phyloP scores from a whole-genome alignment of 2,113 vertebrate genomes.

The Percina caprodes region DNA sequence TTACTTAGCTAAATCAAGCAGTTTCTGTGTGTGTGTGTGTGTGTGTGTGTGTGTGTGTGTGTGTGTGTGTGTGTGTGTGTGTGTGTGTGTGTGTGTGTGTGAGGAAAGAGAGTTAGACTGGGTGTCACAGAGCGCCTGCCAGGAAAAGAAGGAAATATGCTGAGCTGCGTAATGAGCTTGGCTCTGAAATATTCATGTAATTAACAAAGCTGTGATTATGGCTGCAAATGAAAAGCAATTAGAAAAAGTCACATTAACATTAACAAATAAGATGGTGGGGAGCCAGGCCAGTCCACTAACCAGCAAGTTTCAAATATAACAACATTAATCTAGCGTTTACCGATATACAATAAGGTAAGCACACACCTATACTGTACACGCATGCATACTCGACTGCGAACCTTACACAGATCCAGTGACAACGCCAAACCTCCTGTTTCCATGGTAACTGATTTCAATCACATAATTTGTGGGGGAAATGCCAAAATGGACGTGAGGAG shows the following conservation, averaged over 20 bases:
- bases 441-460: constrained; percentile 66
- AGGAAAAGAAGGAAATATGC: constrained; percentile 66
- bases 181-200: constrained; percentile 81
- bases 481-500: constrained; percentile 40
- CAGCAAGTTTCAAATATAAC: constrained; percentile 49
- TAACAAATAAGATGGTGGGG: constrained; percentile 70
- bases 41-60: constrained; percentile 13
- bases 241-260: constrained; percentile 77
- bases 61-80: constrained; percentile 10
- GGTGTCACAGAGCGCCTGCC: constrained; percentile 44
- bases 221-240: constrained; percentile 80
- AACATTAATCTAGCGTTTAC: constrained; percentile 28
- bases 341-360: neutral
- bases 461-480: constrained; percentile 52
- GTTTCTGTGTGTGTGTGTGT: constrained; percentile 15
- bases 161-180: constrained; percentile 66
- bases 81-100: too few species aligned
- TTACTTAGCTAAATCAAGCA: constrained; percentile 63
- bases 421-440: constrained; percentile 57
- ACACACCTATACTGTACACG: constrained; percentile 11
- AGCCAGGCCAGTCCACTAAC: constrained; percentile 49
- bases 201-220: constrained; percentile 82
- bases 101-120: constrained; percentile 44
- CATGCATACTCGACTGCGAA: neutral
- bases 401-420: constrained; percentile 27